These are phyloP conservation scores for Hyles euphorbiae DNA, from an alignment of 1,140 invertebrate species.

Conservation along the genomic window DNA sequence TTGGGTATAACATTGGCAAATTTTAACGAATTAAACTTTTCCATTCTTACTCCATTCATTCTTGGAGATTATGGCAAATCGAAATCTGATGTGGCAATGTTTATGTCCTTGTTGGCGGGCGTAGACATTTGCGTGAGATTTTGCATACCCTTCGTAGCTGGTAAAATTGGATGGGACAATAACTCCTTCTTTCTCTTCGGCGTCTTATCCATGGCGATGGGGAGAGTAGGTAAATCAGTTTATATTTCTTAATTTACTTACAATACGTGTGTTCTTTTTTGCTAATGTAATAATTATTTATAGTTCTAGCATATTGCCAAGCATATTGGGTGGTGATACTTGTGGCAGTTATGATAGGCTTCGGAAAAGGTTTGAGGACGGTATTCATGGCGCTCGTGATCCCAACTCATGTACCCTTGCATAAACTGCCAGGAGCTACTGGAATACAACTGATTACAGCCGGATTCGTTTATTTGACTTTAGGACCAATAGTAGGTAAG, in stretches of 20 bases:
- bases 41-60: constrained; percentile 82
- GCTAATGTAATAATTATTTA: constrained; percentile 17
- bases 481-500: constrained; percentile 78
- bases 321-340: constrained; percentile 61
- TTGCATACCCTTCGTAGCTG: constrained; percentile 78
- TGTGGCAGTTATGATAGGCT: constrained; percentile 78
- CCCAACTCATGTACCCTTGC: constrained; percentile 78
- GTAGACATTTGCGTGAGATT: constrained; percentile 78
- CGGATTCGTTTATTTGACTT: constrained; percentile 75
- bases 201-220: constrained; percentile 78
- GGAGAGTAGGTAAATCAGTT: constrained; percentile 77
- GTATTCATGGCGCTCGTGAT: constrained; percentile 82
- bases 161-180: constrained; percentile 79
- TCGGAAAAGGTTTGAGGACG: constrained; percentile 79
- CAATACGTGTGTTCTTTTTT: not conserved
- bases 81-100: constrained; percentile 76
- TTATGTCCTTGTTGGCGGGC: constrained; percentile 78
- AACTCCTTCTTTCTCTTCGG: constrained; percentile 82
- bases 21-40: constrained; percentile 83
- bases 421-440: constrained; percentile 78
- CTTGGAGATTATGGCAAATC: constrained; percentile 77
- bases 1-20: constrained; percentile 81
- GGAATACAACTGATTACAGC: constrained; percentile 78
- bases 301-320: constrained; percentile 72
- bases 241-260: not conserved